A percentile compares a stretch with the other conserved stretches of the same genome.
Evolutionary conservation across 2,888 invertebrate species (phyloP).

Genomic region (Sympetrum striolatum): DNA sequence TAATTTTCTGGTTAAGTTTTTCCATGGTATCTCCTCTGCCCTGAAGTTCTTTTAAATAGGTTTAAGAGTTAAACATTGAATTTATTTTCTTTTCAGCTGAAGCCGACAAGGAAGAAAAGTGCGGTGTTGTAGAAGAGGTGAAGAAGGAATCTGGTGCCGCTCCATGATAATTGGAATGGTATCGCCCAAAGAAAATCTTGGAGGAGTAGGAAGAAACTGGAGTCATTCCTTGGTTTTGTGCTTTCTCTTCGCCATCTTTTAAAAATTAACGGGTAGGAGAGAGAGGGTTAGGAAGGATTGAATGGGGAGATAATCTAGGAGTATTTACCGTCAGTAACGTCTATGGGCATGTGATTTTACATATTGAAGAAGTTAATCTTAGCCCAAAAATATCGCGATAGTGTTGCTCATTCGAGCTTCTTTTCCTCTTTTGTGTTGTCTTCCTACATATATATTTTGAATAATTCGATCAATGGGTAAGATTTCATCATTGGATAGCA

Average conservation of each 20-base stretch:
- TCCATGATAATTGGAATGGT: background rate
- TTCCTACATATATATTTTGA: background rate
- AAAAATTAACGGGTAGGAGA: background rate
- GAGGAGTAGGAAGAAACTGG: conserved; percentile 9
- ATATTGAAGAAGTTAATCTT: conserved; percentile 10
- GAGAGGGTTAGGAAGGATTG: background rate
- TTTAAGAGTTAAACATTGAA: too few relatives aligned
- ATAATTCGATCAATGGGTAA: background rate
- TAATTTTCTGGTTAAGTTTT: too few relatives aligned
- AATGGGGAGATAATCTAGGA: background rate
- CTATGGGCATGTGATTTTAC: background rate
- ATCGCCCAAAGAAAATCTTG: background rate
- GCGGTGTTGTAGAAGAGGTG: background rate
- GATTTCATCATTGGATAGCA: background rate
- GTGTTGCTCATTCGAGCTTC: background rate
- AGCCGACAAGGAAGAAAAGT: conserved; percentile 35
- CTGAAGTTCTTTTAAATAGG: too few relatives aligned
- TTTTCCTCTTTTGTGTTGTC: conserved; percentile 6
- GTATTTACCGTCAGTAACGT: background rate
- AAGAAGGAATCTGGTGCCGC: conserved; percentile 29
- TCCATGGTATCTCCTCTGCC: too few relatives aligned
- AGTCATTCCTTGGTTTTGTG: conserved; percentile 19
- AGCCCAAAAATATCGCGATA: background rate
- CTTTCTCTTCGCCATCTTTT: conserved; percentile 21
- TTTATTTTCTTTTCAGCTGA: background rate